phyloP scores from a whole-genome alignment of 1,140 invertebrate species.

The Oryctes rhinoceros region DNA sequence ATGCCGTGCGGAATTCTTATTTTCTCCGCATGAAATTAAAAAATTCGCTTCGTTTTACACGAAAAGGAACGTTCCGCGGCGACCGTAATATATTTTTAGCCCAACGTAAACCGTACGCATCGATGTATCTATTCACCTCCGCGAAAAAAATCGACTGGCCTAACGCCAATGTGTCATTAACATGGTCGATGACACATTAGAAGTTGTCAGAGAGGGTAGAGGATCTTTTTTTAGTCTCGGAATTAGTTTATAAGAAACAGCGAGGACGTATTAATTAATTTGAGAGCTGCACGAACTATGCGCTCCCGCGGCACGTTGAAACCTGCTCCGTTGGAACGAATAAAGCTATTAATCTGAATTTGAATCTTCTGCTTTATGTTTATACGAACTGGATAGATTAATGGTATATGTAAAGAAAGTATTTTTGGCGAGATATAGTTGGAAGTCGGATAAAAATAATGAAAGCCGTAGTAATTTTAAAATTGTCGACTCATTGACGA shows the following conservation, averaged over 20 bases:
- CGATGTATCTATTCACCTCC: conserved; percentile 15
- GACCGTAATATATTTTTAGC: conserved; percentile 3
- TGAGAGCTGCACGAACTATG: neutral
- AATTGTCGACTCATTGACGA: neutral
- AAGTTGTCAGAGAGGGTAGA: neutral
- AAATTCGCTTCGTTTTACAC: too few relatives aligned
- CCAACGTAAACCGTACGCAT: neutral
- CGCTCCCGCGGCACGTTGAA: too few relatives aligned
- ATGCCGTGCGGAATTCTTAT: too few relatives aligned
- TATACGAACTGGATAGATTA: neutral
- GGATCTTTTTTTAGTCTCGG: neutral
- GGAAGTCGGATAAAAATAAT: neutral
- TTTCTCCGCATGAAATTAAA: too few relatives aligned
- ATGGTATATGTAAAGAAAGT: neutral
- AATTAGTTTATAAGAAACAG: neutral
- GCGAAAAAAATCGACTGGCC: conserved; percentile 2
- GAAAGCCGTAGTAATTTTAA: neutral
- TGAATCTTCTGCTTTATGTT: neutral
- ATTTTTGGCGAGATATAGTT: neutral
- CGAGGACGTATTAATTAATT: conserved; percentile 5
- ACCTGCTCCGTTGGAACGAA: too few relatives aligned
- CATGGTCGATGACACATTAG: conserved; percentile 13
- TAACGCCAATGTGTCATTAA: conserved; percentile 15
- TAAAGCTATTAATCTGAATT: neutral
- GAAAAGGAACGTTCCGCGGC: too few relatives aligned